phyloP scores from a whole-genome alignment of 1,140 invertebrate genomes.

The Orius laevigatus region DNA sequence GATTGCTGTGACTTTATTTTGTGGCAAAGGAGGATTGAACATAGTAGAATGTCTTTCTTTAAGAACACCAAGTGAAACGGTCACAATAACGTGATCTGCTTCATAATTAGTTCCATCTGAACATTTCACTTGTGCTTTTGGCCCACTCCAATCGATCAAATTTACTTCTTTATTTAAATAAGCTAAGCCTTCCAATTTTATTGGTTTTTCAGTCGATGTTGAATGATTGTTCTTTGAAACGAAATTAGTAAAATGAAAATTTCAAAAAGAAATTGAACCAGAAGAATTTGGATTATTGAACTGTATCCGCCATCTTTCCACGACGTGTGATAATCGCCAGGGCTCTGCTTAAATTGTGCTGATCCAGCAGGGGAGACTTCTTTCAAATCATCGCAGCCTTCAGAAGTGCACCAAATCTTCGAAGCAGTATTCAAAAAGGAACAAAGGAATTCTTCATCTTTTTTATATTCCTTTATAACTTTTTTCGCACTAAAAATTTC shows the following conservation, averaged over 20 bases:
- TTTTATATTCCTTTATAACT: no score
- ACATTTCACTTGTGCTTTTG: conserved; percentile 30
- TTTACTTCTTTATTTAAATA: conserved; percentile 31
- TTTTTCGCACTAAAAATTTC: no score
- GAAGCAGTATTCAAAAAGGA: no score
- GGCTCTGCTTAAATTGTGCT: conserved; percentile 28
- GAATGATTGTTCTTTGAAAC: not conserved
- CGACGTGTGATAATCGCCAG: conserved; percentile 30
- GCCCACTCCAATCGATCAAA: conserved; percentile 29
- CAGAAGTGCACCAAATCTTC: conserved; percentile 24
- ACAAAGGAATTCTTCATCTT: no score
- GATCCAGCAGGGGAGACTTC: conserved; percentile 37
- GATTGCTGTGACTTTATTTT: conserved; percentile 40
- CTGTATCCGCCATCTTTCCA: conserved; percentile 44
- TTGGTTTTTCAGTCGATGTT: not conserved
- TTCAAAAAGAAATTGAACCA: no score
- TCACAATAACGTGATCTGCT: conserved; percentile 49
- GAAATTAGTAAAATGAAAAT: not conserved
- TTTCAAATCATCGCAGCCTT: conserved; percentile 40
- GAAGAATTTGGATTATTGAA: conserved; percentile 37
- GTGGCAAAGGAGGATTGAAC: conserved; percentile 42
- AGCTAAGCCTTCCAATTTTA: conserved; percentile 26
- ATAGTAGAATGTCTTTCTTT: conserved; percentile 35
- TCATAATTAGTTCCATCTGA: conserved; percentile 36
- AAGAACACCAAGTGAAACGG: conserved; percentile 48